Percentiles rank a stretch among this genome's conserved stretches.
These are phyloP conservation scores for Tetrao urogallus DNA, from an alignment of 2,113 vertebrate genomes.

Conservation along the genomic window DNA sequence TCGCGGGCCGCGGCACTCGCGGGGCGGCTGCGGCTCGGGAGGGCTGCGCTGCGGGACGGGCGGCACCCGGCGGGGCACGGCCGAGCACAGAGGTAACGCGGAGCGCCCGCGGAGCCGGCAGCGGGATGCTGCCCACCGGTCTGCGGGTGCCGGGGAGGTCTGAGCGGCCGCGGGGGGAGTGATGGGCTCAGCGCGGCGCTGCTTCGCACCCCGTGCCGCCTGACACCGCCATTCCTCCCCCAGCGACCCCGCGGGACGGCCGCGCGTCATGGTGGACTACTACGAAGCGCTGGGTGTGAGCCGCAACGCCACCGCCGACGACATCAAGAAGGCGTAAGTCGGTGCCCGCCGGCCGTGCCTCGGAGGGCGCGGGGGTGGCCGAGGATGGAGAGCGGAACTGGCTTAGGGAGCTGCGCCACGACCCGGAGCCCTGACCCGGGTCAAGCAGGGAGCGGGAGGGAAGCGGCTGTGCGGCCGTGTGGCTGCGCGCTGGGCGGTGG, in stretches of 20 bases:
- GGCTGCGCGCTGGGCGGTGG: not conserved
- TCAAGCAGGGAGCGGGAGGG: not conserved
- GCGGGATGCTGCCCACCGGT: no score
- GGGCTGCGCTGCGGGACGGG: not conserved
- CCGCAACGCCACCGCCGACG: constrained; percentile 84
- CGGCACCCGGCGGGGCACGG: not conserved
- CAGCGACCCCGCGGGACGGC: not conserved
- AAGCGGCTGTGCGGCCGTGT: not conserved
- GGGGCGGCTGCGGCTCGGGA: no score
- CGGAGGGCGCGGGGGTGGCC: not conserved
- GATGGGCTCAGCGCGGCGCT: not conserved
- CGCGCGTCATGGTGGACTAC: constrained; percentile 87
- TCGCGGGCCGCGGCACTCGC: not conserved
- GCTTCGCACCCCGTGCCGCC: accelerated
- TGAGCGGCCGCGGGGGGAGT: accelerated
- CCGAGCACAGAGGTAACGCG: not conserved
- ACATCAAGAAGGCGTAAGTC: constrained; percentile 94
- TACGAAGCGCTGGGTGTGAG: constrained; percentile 87
- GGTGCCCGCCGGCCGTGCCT: not conserved
- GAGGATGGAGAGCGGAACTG: not conserved
- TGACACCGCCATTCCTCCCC: not conserved
- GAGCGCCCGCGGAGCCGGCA: not conserved
- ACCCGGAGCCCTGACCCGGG: not conserved
- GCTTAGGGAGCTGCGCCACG: not conserved
- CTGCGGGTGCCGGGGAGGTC: no score